These are phyloP conservation scores for Diploptera punctata DNA, from an alignment of 2,888 invertebrate species.

Conservation along the genomic window DNA sequence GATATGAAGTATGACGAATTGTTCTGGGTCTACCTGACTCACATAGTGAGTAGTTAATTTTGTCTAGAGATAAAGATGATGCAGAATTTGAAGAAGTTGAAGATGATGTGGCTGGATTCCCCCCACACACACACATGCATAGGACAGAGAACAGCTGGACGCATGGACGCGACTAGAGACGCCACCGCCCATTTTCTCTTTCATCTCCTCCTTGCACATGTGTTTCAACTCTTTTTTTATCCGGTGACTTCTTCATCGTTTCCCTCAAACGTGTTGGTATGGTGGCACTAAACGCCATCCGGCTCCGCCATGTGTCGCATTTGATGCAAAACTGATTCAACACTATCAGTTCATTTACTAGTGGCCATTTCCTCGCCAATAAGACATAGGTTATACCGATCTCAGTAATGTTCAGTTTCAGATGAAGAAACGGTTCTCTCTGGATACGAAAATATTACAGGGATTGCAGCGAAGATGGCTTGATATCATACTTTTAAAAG, in stretches of 20 bases:
- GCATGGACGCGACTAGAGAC: neutral
- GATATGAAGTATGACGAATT: no score
- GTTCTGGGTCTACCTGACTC: no score
- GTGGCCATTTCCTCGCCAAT: no score
- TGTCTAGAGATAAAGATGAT: no score
- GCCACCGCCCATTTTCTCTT: slow-evolving; percentile 7
- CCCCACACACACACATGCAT: neutral
- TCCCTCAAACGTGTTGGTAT: neutral
- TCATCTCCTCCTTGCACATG: slow-evolving; percentile 11
- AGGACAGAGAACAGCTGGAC: neutral
- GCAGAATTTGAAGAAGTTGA: neutral
- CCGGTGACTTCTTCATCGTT: neutral
- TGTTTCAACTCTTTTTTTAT: slow-evolving; percentile 15
- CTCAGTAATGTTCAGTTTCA: no score
- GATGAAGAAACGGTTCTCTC: no score
- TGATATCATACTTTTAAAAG: no score
- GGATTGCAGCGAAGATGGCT: no score
- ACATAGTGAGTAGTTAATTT: no score
- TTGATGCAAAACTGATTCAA: slow-evolving; percentile 15
- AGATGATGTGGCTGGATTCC: neutral
- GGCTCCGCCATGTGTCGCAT: neutral
- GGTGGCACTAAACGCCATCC: slow-evolving; percentile 10
- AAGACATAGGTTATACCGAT: no score
- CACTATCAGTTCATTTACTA: no score
- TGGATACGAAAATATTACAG: no score